A percentile compares a stretch with the other conserved stretches of the same genome.
Conservation (phyloP, 2,113 vertebrate species). For the Tinamus guttatus region DNA sequence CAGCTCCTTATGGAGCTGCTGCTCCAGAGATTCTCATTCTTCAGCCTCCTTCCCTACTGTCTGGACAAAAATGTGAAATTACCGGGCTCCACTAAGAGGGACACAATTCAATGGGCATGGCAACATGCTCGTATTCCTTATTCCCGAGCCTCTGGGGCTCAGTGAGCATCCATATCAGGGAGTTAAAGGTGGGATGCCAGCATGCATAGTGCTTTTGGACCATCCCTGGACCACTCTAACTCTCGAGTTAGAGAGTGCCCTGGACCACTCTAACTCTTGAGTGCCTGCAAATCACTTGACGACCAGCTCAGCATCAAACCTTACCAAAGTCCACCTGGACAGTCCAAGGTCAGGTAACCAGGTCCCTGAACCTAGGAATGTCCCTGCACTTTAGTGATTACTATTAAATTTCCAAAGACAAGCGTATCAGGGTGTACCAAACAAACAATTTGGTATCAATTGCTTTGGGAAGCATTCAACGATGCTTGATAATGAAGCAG, state of each 20-base stretch:
- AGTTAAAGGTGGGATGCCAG: rapidly evolving
- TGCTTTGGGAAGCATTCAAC: not conserved
- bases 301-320: not conserved
- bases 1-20: rapidly evolving
- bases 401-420: not conserved
- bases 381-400: not conserved
- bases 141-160: not conserved
- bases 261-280: not conserved
- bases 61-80: not conserved
- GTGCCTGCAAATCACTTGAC: not conserved
- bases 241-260: not conserved
- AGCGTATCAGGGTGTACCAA: rapidly evolving
- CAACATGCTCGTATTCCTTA: not conserved
- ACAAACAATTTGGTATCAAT: not conserved
- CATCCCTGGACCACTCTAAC: not conserved
- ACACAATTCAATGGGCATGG: rapidly evolving
- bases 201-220: not conserved
- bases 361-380: not conserved
- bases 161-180: not conserved
- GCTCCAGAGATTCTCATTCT: rapidly evolving
- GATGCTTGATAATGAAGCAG: not conserved
- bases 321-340: rapidly evolving
- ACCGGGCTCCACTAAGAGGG: not conserved
- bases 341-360: not conserved
- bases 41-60: not conserved